These are phyloP conservation scores for Polietes domitor DNA, from an alignment of 2,888 invertebrate genomes.

Conservation along the genomic window DNA sequence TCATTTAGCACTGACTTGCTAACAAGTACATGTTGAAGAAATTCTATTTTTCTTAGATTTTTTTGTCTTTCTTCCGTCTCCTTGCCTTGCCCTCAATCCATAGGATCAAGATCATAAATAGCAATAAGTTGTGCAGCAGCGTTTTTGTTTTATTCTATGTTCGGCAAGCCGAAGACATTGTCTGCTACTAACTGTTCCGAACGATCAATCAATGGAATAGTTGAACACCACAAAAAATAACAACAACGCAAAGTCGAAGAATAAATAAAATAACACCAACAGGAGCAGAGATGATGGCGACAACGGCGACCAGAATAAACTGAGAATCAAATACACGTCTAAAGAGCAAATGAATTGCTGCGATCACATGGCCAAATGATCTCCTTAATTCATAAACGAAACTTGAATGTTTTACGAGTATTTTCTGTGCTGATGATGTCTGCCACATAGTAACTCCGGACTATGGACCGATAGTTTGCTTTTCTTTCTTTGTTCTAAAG, in stretches of 20 bases:
- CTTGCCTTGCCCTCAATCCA: slow-evolving; percentile 78
- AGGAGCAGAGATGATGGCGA: slow-evolving; percentile 61
- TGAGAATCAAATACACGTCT: background rate
- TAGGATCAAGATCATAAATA: slow-evolving; percentile 80
- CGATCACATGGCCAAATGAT: slow-evolving; percentile 55
- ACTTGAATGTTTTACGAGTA: background rate
- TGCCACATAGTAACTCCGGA: background rate
- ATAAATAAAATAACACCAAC: slow-evolving; percentile 66
- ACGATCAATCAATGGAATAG: slow-evolving; percentile 77
- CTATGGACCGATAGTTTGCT: background rate
- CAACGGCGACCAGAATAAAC: background rate
- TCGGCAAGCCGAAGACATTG: slow-evolving; percentile 70
- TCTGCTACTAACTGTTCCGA: slow-evolving; percentile 78
- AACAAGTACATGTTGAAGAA: slow-evolving; percentile 31
- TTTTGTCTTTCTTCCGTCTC: slow-evolving; percentile 84
- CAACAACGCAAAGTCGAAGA: slow-evolving; percentile 21
- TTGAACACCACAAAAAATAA: slow-evolving; percentile 42
- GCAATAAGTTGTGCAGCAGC: slow-evolving; percentile 73
- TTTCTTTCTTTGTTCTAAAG: slow-evolving; percentile 13
- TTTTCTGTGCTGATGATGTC: slow-evolving; percentile 2
- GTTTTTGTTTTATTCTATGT: slow-evolving; percentile 17
- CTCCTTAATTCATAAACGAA: slow-evolving; percentile 55
- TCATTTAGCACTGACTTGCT: background rate
- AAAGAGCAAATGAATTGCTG: slow-evolving; percentile 8
- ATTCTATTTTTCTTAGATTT: slow-evolving; percentile 84